Conservation (phyloP, 2,113 vertebrate species). For the Chionis minor region DNA sequence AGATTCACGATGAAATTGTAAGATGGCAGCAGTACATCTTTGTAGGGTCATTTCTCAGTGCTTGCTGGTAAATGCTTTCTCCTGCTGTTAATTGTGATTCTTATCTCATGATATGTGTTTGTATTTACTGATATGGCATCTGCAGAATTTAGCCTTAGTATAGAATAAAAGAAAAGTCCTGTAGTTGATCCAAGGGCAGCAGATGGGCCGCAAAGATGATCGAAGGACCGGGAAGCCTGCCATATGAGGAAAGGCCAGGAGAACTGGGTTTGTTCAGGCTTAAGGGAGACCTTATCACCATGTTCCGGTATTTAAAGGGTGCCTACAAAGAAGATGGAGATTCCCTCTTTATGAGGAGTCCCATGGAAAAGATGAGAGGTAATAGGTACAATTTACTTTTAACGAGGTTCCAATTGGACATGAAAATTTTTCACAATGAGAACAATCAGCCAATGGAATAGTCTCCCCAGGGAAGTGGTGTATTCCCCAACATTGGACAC, state of each 20-base stretch:
- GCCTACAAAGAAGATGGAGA: no score
- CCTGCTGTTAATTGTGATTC: not conserved
- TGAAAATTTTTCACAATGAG: not conserved
- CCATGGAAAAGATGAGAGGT: not conserved
- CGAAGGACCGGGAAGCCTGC: not conserved
- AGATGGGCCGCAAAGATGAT: not conserved
- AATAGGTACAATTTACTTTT: not conserved
- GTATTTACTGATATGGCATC: not conserved
- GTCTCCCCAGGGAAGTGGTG: not conserved
- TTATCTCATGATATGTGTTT: not conserved
- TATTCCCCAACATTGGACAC: not conserved
- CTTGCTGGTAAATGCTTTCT: not conserved
- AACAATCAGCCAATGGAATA: not conserved
- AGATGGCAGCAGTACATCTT: not conserved
- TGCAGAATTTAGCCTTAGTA: not conserved
- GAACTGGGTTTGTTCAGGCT: not conserved
- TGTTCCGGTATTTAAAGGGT: no score
- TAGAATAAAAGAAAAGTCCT: not conserved
- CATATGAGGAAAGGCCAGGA: not conserved
- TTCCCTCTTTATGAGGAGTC: no score
- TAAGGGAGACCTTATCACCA: not conserved
- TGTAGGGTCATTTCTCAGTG: not conserved
- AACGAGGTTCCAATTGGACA: not conserved
- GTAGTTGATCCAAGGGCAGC: not conserved
- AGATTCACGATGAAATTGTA: not conserved